phyloP scores from a whole-genome alignment of 2,797 vertebrate species.

The Harpagifer antarcticus region DNA sequence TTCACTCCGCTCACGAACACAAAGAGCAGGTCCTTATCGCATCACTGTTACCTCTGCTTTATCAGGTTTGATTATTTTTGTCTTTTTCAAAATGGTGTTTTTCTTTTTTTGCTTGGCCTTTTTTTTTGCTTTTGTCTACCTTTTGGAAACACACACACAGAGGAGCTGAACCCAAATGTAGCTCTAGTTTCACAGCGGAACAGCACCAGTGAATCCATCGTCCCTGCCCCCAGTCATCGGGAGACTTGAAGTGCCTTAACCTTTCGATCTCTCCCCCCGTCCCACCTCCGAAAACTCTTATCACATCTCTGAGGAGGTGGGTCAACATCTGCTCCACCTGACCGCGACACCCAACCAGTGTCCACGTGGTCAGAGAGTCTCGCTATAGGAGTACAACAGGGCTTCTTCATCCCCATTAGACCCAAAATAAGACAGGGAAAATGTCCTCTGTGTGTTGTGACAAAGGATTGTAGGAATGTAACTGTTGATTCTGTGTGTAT shows the following conservation, averaged over 20 bases:
- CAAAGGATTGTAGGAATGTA: conserved; percentile 71
- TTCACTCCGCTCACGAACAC: conserved; percentile 44
- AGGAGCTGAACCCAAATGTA: conserved; percentile 76
- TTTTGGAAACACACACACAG: conserved; percentile 77
- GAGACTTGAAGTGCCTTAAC: conserved; percentile 88
- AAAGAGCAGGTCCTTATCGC: conserved; percentile 53
- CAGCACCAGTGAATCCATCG: conserved; percentile 45
- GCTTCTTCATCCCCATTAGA: conserved; percentile 53
- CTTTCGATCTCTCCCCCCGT: conserved; percentile 58
- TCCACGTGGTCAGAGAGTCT: conserved; percentile 35
- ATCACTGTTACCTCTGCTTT: conserved; percentile 75
- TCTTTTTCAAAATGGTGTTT: conserved; percentile 54
- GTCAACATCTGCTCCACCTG: conserved; percentile 6
- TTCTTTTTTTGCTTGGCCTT: conserved; percentile 73
- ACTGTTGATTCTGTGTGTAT: conserved; percentile 51
- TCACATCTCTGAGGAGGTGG: conserved; percentile 24
- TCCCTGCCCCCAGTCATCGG: conserved; percentile 56
- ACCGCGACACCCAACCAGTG: conserved; percentile 30
- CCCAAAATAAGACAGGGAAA: conserved; percentile 45
- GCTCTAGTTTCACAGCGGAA: conserved; percentile 66
- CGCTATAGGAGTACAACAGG: conserved; percentile 43
- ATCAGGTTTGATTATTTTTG: conserved; percentile 62
- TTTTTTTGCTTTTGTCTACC: conserved; percentile 79
- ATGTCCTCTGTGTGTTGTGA: conserved; percentile 63
- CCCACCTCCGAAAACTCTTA: conserved; percentile 11